Conservation (phyloP, 2,888 invertebrate species). For the Drosophila pegasa region DNA sequence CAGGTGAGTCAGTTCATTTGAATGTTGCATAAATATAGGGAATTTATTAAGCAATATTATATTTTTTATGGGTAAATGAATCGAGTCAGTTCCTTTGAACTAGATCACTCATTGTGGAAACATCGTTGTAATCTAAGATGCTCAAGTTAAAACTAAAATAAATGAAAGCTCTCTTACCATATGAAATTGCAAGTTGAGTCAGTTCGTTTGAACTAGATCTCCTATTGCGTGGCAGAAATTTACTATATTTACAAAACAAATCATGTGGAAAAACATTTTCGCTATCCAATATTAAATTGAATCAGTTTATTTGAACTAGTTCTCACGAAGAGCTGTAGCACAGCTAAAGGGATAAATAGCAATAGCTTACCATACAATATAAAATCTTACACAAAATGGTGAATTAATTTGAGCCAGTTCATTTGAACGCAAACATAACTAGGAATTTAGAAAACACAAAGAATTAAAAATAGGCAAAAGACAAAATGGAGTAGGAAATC, state of each 20-base stretch:
- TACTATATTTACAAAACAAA: not conserved
- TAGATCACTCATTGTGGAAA: not conserved
- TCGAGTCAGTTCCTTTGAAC: conserved; percentile 1
- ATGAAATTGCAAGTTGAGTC: not conserved
- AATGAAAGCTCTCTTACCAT: not conserved
- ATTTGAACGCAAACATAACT: not conserved
- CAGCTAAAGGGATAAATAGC: no score
- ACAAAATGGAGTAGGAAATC: no score
- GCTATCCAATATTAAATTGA: not conserved
- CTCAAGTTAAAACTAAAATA: not conserved
- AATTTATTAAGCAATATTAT: not conserved
- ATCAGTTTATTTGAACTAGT: not conserved
- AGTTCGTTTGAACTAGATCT: not conserved
- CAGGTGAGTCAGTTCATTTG: conserved; percentile 3
- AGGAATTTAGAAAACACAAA: no score
- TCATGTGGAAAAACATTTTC: no score
- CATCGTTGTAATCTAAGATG: not conserved
- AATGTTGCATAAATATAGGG: not conserved
- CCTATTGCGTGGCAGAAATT: no score
- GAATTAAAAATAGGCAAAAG: no score
- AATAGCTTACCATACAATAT: no score
- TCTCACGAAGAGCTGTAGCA: not conserved
- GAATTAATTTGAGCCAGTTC: not conserved
- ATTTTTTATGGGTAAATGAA: no score
- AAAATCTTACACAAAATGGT: no score